Percentiles rank a stretch among this genome's conserved stretches.
These are phyloP conservation scores for Bursaphelenchus okinawaensis DNA, from an alignment of 2,888 invertebrate genomes.

Conservation along the genomic window DNA sequence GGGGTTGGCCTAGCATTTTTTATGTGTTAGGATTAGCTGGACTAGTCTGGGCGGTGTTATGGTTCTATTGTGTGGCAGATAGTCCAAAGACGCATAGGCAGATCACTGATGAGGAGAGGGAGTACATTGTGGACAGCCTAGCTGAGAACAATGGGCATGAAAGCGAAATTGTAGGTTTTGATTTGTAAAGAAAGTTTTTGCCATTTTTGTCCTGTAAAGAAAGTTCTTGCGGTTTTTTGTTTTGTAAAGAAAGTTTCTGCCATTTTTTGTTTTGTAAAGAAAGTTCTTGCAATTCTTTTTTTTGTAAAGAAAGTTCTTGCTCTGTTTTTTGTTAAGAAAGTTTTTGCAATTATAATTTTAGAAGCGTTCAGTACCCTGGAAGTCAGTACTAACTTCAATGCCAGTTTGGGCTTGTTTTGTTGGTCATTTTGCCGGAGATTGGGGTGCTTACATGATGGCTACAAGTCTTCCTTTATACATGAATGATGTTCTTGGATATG, in stretches of 20 bases:
- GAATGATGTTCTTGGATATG: constrained; percentile 55
- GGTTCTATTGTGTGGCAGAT: constrained; percentile 63
- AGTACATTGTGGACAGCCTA: constrained; percentile 43
- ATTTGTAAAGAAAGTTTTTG: no score
- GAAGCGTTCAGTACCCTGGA: constrained; percentile 59
- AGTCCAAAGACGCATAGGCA: constrained; percentile 64
- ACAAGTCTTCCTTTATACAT: constrained; percentile 61
- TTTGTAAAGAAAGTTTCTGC: no score
- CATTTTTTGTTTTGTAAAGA: no score
- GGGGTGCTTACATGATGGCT: constrained; percentile 62
- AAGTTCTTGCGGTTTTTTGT: no score
- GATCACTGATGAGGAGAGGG: constrained; percentile 60
- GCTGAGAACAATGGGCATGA: background rate
- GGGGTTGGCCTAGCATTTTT: constrained; percentile 67
- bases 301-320: no score
- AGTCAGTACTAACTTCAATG: constrained; percentile 57
- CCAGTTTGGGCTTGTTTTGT: constrained; percentile 59
- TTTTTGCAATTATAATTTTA: constrained; percentile 28
- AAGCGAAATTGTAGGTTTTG: background rate
- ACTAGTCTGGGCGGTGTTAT: constrained; percentile 60
- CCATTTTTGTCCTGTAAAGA: no score
- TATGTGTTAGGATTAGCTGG: constrained; percentile 63
- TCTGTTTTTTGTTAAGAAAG: no score
- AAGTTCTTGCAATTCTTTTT: no score
- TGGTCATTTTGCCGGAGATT: constrained; percentile 61